These are phyloP conservation scores for Pseudorectes ferrugineus DNA, from an alignment of 2,113 vertebrate genomes.

Conservation along the genomic window DNA sequence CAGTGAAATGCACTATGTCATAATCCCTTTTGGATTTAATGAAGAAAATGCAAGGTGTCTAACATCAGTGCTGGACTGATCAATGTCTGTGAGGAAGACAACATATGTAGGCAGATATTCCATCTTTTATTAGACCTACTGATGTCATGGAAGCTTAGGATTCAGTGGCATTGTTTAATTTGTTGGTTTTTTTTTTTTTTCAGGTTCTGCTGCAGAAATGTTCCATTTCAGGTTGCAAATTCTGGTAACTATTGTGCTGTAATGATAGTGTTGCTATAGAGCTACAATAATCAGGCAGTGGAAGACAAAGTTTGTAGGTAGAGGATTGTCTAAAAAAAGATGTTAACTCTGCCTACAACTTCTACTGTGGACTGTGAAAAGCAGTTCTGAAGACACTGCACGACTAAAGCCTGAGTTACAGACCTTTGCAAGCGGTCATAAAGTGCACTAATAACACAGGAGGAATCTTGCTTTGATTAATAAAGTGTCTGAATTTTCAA, in stretches of 20 bases:
- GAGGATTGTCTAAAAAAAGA: constrained; percentile 47
- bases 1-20: background rate
- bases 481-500: background rate
- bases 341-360: constrained; percentile 19
- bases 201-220: background rate
- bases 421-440: background rate
- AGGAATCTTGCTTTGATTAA: background rate
- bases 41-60: background rate
- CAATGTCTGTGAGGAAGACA: background rate
- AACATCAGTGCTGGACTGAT: background rate
- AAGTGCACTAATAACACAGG: background rate
- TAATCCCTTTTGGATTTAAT: background rate
- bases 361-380: background rate
- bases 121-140: constrained; percentile 7
- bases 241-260: constrained; percentile 6
- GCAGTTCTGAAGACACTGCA: background rate
- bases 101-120: background rate
- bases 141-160: background rate
- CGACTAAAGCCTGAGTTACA: background rate
- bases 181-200: background rate
- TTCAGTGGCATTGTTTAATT: background rate
- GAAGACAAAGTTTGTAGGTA: constrained; percentile 33
- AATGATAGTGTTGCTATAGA: constrained; percentile 49
- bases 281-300: background rate
- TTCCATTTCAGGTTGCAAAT: constrained; percentile 22